Percentiles rank a stretch among this genome's conserved stretches.
These are phyloP conservation scores for Onychomys arenicola DNA, from an alignment of 2,797 vertebrate species.

Conservation along the genomic window DNA sequence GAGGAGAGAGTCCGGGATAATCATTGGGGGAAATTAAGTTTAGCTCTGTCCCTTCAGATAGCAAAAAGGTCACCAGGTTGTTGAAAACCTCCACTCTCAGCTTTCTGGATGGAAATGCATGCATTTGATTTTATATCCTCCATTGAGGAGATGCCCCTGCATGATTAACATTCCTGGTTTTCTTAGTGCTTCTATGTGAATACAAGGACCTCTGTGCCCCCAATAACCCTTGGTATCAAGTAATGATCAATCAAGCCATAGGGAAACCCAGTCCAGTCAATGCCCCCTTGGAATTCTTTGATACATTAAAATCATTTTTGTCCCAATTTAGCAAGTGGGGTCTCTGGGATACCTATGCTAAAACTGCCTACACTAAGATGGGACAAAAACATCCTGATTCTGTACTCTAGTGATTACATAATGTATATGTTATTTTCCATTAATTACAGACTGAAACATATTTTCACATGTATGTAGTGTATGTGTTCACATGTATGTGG, in stretches of 20 bases:
- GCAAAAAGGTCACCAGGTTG: no score
- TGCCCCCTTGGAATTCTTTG: accelerated
- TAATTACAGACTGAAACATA: not conserved
- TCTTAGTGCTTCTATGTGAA: no score
- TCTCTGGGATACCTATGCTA: accelerated
- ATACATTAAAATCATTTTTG: not conserved
- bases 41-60: no score
- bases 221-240: not conserved
- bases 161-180: no score
- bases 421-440: not conserved
- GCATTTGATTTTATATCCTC: no score
- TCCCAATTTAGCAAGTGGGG: accelerated
- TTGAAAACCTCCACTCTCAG: no score
- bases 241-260: not conserved
- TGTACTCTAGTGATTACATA: not conserved
- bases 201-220: no score
- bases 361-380: not conserved
- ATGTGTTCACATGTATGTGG: not conserved
- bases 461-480: not conserved
- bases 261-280: not conserved
- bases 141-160: no score
- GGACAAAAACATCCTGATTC: not conserved
- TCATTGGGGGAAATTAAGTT: no score
- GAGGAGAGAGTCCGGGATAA: no score
- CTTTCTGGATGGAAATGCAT: no score